These are phyloP conservation scores for Micromussa lordhowensis DNA, from an alignment of 92 coral and sea anemone genomes.

Conservation along the genomic window DNA sequence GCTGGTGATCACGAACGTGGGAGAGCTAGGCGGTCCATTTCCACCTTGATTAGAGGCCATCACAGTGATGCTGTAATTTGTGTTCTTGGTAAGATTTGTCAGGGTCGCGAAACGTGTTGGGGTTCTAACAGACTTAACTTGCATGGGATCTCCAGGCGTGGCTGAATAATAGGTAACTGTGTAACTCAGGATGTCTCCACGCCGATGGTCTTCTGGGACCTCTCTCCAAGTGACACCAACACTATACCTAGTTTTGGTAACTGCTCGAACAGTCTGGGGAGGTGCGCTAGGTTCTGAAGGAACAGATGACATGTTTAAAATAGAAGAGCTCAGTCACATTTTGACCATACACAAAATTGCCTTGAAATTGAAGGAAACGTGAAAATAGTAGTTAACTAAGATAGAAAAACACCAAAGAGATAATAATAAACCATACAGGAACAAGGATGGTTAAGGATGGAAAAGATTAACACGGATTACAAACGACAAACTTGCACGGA, in stretches of 20 bases:
- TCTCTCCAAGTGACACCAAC: conserved; percentile 9
- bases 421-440: too few species aligned
- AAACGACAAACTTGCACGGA: too few species aligned
- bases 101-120: background rate
- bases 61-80: conserved; percentile 9
- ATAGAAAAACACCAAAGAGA: too few species aligned
- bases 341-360: too few species aligned
- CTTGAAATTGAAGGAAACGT: too few species aligned
- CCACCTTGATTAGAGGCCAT: background rate
- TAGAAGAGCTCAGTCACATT: too few species aligned
- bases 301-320: too few species aligned
- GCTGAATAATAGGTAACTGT: conserved; percentile 9
- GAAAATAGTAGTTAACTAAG: too few species aligned
- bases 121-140: background rate
- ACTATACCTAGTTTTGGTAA: conserved; percentile 12
- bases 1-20: background rate
- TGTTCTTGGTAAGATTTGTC: background rate
- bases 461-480: too few species aligned
- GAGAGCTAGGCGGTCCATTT: conserved; percentile 1
- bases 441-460: too few species aligned
- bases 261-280: conserved; percentile 35
- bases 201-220: conserved; percentile 13
- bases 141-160: background rate
- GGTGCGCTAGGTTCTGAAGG: conserved; percentile 30
- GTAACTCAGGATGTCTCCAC: conserved; percentile 1